phyloP scores from a whole-genome alignment of 2,888 invertebrate species.

The Heliconius hortense region DNA sequence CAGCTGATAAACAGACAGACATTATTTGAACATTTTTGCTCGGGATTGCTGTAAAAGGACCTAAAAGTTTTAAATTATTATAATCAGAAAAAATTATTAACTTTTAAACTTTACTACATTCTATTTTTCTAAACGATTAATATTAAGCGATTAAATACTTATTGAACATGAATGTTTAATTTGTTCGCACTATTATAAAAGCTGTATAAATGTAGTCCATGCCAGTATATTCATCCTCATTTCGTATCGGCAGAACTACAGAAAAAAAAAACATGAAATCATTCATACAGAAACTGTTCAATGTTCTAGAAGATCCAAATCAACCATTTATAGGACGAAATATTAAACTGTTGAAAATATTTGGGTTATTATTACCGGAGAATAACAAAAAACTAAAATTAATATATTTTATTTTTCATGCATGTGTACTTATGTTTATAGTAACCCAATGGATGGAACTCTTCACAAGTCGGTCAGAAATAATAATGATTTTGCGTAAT shows the following conservation, averaged over 20 bases:
- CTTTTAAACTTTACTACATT: not conserved
- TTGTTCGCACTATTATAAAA: not conserved
- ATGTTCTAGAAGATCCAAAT: slow-evolving; percentile 14
- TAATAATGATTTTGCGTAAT: slow-evolving; percentile 61
- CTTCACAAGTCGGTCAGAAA: slow-evolving; percentile 61
- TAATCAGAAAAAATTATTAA: too few species aligned
- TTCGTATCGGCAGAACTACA: not conserved
- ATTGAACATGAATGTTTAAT: not conserved
- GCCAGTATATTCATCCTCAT: not conserved
- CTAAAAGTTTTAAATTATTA: too few species aligned
- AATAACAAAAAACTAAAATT: not conserved
- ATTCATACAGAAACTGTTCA: not conserved
- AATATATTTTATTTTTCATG: not conserved
- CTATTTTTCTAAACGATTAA: not conserved
- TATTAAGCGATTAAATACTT: not conserved
- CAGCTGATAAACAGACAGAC: too few species aligned
- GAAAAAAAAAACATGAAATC: not conserved
- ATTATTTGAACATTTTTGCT: too few species aligned
- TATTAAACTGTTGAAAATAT: slow-evolving; percentile 10
- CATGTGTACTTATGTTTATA: slow-evolving; percentile 55
- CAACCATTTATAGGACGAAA: slow-evolving; percentile 11
- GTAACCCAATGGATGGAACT: slow-evolving; percentile 62
- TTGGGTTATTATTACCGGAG: slow-evolving; percentile 3
- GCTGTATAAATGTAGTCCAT: not conserved
- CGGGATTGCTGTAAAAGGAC: too few species aligned